Percentiles rank a stretch among this genome's conserved stretches.
phyloP scores from a whole-genome alignment of 2,113 vertebrate species.

The Panurus biarmicus region DNA sequence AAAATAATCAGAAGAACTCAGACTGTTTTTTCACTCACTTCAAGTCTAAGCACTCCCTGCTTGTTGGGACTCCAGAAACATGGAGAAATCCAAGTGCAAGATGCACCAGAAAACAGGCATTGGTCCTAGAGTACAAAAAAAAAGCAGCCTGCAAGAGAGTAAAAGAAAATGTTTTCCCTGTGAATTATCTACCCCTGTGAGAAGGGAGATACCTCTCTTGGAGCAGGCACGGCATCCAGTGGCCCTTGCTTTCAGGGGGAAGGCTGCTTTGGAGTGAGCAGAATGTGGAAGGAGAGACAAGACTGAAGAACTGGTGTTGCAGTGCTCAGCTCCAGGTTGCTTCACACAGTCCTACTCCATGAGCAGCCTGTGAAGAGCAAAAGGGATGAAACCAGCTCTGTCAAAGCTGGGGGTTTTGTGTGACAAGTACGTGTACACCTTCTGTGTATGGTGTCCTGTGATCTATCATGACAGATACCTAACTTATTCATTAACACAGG shows the following conservation, averaged over 20 bases:
- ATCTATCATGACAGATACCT: not conserved
- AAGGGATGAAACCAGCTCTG: not conserved
- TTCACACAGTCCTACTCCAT: not conserved
- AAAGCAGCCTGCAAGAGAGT: not conserved
- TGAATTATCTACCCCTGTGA: not conserved
- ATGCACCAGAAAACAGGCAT: not conserved
- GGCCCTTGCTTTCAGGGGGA: not conserved
- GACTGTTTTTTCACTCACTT: not conserved
- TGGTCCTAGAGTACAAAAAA: not conserved
- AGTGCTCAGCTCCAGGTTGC: not conserved
- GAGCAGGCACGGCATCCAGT: not conserved
- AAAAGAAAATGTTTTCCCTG: not conserved
- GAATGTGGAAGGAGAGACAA: not conserved
- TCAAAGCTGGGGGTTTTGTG: not conserved
- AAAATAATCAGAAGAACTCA: not conserved
- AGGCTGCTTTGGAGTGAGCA: not conserved
- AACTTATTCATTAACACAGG: not conserved
- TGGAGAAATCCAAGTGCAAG: not conserved
- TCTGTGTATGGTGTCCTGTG: not conserved
- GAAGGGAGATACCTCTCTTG: not conserved
- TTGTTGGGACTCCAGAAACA: not conserved
- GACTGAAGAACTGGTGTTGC: not conserved
- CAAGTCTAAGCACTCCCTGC: not conserved
- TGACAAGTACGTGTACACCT: not conserved
- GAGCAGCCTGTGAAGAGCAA: not conserved